Conservation (phyloP, 2,888 invertebrate species). For the Noctua janthina region DNA sequence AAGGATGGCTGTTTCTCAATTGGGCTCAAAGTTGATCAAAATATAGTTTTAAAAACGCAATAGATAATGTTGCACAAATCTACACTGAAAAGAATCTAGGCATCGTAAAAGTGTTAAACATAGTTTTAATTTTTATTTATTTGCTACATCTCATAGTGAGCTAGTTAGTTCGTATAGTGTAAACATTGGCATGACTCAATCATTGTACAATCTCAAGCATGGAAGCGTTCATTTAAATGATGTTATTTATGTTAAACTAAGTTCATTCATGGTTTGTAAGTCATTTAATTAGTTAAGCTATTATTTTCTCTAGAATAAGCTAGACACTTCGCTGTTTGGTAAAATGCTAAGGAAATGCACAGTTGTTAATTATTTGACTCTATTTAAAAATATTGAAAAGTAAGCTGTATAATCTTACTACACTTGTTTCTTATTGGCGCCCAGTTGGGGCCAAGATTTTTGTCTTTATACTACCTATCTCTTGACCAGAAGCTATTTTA, state of each 20-base stretch:
- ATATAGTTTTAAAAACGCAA: not conserved
- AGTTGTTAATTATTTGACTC: conserved; percentile 52
- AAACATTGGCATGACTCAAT: conserved; percentile 70
- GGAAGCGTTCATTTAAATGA: conserved; percentile 65
- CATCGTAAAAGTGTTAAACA: conserved; percentile 61
- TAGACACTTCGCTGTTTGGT: conserved; percentile 61
- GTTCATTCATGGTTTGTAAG: conserved; percentile 57
- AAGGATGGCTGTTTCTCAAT: not conserved
- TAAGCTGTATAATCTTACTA: conserved; percentile 42
- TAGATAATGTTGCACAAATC: conserved; percentile 2
- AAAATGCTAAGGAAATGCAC: conserved; percentile 51
- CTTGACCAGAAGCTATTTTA: conserved; percentile 37
- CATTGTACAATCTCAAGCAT: conserved; percentile 75
- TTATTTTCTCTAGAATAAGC: conserved; percentile 47
- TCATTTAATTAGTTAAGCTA: conserved; percentile 50
- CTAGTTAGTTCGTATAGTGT: conserved; percentile 66
- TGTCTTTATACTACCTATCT: conserved; percentile 31
- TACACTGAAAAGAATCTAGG: conserved; percentile 61
- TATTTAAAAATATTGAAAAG: conserved; percentile 35
- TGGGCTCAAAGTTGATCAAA: not conserved
- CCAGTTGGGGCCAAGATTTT: conserved; percentile 19
- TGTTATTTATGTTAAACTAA: conserved; percentile 57
- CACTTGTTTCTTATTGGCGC: conserved; percentile 41
- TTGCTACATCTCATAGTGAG: conserved; percentile 74
- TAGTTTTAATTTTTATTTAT: conserved; percentile 73